A percentile compares a stretch with the other conserved stretches of the same genome.
phyloP scores from a whole-genome alignment of 2,113 vertebrate species.

The Eulemur rufifrons region DNA sequence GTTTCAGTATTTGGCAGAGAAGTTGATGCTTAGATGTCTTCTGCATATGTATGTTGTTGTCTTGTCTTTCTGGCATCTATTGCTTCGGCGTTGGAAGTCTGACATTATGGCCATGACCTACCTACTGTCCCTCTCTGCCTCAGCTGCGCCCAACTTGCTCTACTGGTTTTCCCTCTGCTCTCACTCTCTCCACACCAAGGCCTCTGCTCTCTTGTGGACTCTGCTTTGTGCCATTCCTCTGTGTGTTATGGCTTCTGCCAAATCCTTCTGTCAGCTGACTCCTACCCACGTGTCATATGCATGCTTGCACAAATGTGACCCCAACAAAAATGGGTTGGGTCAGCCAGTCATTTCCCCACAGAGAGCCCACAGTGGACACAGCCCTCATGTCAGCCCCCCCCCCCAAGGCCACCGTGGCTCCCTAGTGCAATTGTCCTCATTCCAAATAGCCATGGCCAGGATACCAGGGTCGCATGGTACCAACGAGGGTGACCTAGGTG shows the following conservation, averaged over 20 bases:
- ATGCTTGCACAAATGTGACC: not conserved
- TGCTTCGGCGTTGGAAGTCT: accelerated
- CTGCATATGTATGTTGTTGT: accelerated
- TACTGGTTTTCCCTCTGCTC: not conserved
- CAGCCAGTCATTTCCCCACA: not conserved
- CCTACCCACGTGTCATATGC: not conserved
- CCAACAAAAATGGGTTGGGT: not conserved
- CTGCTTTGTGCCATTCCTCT: not conserved
- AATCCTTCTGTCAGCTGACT: accelerated
- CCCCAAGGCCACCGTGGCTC: accelerated
- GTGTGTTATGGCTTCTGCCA: not conserved
- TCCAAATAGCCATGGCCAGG: not conserved
- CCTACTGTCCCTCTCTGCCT: not conserved
- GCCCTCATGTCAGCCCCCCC: not conserved
- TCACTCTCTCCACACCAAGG: accelerated
- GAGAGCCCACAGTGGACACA: not conserved
- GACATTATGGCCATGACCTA: accelerated
- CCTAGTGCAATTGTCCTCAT: not conserved
- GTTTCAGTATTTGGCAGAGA: not conserved
- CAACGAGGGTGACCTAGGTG: not conserved
- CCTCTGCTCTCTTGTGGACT: too few relatives aligned
- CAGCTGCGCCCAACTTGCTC: too few relatives aligned
- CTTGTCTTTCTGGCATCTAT: not conserved
- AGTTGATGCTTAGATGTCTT: accelerated
- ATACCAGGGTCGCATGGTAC: accelerated